A percentile compares a stretch with the other conserved stretches of the same genome.
phyloP scores from a whole-genome alignment of 2,113 vertebrate species.

The Tachysurus fulvidraco region DNA sequence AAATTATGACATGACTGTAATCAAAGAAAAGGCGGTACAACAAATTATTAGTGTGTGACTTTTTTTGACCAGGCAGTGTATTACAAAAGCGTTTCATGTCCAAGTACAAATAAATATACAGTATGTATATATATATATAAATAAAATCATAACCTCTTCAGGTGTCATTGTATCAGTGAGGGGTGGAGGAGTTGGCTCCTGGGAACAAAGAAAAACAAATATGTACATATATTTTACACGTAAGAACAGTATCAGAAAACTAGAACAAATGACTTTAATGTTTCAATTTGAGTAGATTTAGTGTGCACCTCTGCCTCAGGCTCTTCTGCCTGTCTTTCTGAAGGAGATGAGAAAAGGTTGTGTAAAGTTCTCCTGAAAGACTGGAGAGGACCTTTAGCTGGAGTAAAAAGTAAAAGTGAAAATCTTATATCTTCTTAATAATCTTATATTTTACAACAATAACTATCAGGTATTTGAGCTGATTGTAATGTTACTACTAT shows the following conservation, averaged over 20 bases:
- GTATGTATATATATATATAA: too few species aligned
- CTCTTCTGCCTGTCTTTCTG: constrained; percentile 58
- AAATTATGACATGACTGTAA: too few species aligned
- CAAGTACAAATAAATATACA: background rate
- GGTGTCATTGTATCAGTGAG: constrained; percentile 83
- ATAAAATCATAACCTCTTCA: constrained; percentile 79
- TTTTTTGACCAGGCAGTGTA: too few species aligned
- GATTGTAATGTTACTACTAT: background rate
- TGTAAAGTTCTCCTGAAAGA: constrained; percentile 65
- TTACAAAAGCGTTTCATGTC: background rate
- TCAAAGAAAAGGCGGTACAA: too few species aligned
- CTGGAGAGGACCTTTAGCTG: constrained; percentile 67
- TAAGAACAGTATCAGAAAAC: background rate
- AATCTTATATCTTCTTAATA: too few species aligned
- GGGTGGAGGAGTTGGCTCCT: constrained; percentile 66
- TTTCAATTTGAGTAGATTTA: background rate
- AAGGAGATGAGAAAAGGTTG: constrained; percentile 63
- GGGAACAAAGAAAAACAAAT: constrained; percentile 1
- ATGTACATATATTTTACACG: constrained; percentile 8
- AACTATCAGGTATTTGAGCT: background rate
- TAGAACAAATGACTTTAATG: background rate
- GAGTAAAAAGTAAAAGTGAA: background rate
- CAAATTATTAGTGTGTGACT: too few species aligned
- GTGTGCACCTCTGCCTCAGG: constrained; percentile 62
- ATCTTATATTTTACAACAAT: background rate